phyloP scores from a whole-genome alignment of 2,113 vertebrate genomes.

The Protobothrops mucrosquamatus region DNA sequence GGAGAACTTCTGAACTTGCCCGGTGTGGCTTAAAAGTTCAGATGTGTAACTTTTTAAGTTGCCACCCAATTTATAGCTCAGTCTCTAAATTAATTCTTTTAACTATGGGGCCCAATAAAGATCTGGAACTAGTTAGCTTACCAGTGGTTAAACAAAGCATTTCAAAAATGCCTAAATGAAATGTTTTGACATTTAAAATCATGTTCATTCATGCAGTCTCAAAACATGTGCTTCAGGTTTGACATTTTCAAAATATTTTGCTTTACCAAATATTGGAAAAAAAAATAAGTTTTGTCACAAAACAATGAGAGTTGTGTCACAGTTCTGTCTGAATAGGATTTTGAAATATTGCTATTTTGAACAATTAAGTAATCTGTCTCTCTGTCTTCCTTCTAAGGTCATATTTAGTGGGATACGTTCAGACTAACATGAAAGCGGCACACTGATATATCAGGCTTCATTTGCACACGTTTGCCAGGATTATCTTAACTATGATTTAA shows the following conservation, averaged over 20 bases:
- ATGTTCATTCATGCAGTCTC: not conserved
- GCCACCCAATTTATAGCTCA: not conserved
- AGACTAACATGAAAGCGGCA: not conserved
- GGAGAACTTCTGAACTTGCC: not conserved
- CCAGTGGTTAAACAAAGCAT: slow-evolving; percentile 8
- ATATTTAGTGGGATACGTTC: not conserved
- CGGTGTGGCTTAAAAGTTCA: not conserved
- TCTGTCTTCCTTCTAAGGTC: not conserved
- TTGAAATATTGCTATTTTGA: not conserved
- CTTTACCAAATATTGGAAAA: not conserved
- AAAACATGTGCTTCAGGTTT: slow-evolving; percentile 26
- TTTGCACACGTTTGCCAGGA: not conserved
- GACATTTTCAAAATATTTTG: slow-evolving; percentile 33
- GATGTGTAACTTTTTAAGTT: not conserved
- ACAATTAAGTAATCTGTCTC: not conserved
- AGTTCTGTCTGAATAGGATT: slow-evolving; percentile 12
- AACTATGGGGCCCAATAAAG: not conserved
- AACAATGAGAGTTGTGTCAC: slow-evolving; percentile 19
- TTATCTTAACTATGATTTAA: not conserved
- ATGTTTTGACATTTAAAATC: slow-evolving; percentile 27
- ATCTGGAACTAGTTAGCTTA: not conserved
- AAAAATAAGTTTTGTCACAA: slow-evolving; percentile 18
- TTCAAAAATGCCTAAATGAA: slow-evolving; percentile 16
- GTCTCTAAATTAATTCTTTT: not conserved
- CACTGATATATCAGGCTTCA: not conserved